A percentile compares a stretch with the other conserved stretches of the same genome.
Conservation (phyloP, 2,797 vertebrate genomes). For the Melanotaenia pygmaea region DNA sequence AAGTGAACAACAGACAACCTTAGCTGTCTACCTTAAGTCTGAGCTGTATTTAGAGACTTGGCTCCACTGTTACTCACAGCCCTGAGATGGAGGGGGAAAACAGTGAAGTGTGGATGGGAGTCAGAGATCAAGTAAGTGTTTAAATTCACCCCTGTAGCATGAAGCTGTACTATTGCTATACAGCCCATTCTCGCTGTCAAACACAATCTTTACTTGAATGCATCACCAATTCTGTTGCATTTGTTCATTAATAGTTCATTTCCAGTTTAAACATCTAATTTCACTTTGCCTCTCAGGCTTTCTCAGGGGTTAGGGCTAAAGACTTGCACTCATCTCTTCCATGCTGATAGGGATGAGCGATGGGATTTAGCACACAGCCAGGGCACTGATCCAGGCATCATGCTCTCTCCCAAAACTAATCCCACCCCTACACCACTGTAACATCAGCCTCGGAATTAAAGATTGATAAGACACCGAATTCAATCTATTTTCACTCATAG, state of each 20-base stretch:
- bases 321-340: conserved; percentile 51
- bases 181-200: conserved; percentile 6
- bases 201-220: conserved; percentile 24
- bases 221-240: conserved; percentile 27
- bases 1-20: neutral
- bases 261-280: conserved; percentile 48
- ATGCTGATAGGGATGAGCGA: conserved; percentile 62
- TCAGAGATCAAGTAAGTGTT: conserved; percentile 44
- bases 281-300: conserved; percentile 24
- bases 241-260: conserved; percentile 36
- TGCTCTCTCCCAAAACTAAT: conserved; percentile 60
- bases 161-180: conserved; percentile 13
- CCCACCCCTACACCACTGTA: conserved; percentile 47
- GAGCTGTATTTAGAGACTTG: conserved; percentile 22
- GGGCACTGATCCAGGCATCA: conserved; percentile 64
- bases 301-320: conserved; percentile 27
- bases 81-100: conserved; percentile 21
- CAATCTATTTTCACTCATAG: conserved; percentile 53
- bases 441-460: conserved; percentile 59
- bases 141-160: conserved; percentile 35
- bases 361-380: conserved; percentile 69
- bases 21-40: conserved; percentile 31
- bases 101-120: conserved; percentile 33
- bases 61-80: conserved; percentile 16
- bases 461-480: conserved; percentile 64